phyloP scores from a whole-genome alignment of 2,113 vertebrate genomes.

The Mustela lutreola region DNA sequence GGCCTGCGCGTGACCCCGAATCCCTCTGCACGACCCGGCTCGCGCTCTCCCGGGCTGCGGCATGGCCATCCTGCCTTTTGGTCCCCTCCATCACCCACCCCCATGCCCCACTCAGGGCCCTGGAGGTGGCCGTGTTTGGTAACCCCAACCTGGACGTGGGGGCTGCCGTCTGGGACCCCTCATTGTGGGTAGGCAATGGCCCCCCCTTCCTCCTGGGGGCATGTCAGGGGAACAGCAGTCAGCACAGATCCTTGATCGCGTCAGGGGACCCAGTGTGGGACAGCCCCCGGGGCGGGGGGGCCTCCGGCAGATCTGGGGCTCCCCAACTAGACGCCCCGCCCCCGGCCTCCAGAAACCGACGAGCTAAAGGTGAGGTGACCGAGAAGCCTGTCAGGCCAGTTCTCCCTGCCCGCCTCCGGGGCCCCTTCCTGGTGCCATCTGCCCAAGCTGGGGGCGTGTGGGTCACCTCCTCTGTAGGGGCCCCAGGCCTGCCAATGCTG shows the following conservation, averaged over 20 bases:
- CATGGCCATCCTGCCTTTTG: not conserved
- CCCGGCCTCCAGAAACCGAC: not conserved
- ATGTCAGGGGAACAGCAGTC: not conserved
- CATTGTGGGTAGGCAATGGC: not conserved
- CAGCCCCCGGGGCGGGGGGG: not conserved
- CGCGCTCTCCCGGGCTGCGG: not conserved
- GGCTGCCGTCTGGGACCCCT: not conserved
- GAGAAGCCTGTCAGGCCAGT: not conserved
- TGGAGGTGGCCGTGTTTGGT: not conserved
- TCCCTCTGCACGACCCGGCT: not conserved
- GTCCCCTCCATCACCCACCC: not conserved
- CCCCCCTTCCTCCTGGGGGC: not conserved
- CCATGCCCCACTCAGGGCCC: not conserved
- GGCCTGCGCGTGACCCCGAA: not conserved
- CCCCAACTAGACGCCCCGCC: not conserved
- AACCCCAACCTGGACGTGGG: not conserved
- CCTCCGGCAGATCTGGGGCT: not conserved
- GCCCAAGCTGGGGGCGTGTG: not conserved
- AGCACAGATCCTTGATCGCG: no score
- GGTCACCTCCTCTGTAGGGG: not conserved
- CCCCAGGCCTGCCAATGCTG: not conserved
- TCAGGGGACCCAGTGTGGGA: not conserved
- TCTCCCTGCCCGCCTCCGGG: not conserved
- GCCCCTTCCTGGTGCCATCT: not conserved
- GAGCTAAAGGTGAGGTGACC: not conserved